Conservation (phyloP, 2,113 vertebrate genomes). For the Sceloporus tristichus region DNA sequence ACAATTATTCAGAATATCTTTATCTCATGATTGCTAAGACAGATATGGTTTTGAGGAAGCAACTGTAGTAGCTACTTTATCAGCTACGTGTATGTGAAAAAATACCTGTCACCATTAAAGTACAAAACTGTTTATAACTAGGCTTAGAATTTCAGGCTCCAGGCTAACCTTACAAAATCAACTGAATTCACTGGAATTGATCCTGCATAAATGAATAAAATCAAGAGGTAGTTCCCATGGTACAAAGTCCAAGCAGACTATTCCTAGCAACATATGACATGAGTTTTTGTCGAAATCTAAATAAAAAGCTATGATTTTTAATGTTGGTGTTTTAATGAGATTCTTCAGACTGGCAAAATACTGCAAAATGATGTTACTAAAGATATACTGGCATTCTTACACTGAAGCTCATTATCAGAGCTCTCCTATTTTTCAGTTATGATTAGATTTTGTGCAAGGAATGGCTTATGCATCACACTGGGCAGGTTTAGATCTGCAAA, state of each 20-base stretch:
- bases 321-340: neutral
- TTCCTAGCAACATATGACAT: neutral
- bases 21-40: constrained; percentile 53
- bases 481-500: neutral
- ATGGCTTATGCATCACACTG: neutral
- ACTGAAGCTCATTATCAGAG: neutral
- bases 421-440: neutral
- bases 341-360: fast-evolving
- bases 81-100: constrained; percentile 31
- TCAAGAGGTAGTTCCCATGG: neutral
- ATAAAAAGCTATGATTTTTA: neutral
- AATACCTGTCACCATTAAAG: constrained; percentile 47
- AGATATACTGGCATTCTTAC: constrained; percentile 19
- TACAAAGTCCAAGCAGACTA: neutral
- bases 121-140: constrained; percentile 13
- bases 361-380: constrained; percentile 25
- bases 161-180: constrained; percentile 27
- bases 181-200: constrained; percentile 8
- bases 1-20: constrained; percentile 43
- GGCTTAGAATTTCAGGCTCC: constrained; percentile 11
- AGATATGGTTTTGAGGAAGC: constrained; percentile 44
- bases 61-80: constrained; percentile 34
- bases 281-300: neutral
- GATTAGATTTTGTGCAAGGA: neutral
- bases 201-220: neutral